Percentiles rank a stretch among this genome's conserved stretches.
Conservation (phyloP, 2,797 vertebrate species). For the Sylvia borin region DNA sequence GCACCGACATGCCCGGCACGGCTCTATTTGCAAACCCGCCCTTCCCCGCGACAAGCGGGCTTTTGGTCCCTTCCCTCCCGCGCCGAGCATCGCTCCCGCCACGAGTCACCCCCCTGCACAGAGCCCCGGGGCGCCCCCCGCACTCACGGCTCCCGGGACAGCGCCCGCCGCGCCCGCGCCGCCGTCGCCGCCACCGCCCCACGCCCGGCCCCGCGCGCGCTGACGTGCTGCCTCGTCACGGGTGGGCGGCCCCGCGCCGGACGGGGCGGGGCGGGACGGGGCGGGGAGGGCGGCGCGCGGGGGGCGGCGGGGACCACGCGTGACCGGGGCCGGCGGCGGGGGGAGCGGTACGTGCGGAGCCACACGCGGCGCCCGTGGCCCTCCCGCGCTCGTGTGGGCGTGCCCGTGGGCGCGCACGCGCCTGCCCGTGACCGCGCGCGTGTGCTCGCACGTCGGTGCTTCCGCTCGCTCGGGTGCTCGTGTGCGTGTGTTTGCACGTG, state of each 20-base stretch:
- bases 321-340: not conserved
- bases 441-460: not conserved
- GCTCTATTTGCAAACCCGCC: not conserved
- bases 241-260: not conserved
- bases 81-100: not conserved
- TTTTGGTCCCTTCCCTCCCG: not conserved
- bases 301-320: not conserved
- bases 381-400: not conserved
- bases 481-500: not conserved
- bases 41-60: not conserved
- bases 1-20: not conserved
- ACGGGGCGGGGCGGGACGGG: not conserved
- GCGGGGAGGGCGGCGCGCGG: not conserved
- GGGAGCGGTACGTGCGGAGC: not conserved
- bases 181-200: not conserved
- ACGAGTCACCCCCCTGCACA: not conserved
- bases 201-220: not conserved
- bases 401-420: not conserved
- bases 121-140: too few species aligned
- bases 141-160: constrained; percentile 3
- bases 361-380: not conserved
- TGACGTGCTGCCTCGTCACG: not conserved
- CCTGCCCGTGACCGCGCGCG: not conserved
- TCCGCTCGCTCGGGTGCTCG: not conserved
- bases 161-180: not conserved